Conservation (phyloP, 2,113 vertebrate species). For the Semnornis frantzii region DNA sequence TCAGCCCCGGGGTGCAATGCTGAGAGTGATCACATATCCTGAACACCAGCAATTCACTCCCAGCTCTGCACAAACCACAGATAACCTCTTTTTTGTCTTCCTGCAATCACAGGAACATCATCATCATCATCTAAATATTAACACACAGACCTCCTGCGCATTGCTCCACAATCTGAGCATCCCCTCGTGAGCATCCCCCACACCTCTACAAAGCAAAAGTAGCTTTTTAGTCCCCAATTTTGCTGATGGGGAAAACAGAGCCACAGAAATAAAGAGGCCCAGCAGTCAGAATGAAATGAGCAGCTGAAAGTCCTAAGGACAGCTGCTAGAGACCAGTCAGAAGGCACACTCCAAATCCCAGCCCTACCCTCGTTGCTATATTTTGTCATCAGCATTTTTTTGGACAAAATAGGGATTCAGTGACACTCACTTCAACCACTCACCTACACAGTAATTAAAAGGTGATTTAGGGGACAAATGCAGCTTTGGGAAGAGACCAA, state of each 20-base stretch:
- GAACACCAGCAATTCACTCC: background rate
- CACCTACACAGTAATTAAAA: background rate
- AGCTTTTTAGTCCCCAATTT: background rate
- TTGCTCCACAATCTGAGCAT: background rate
- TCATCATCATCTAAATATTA: background rate
- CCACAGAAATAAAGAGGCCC: background rate
- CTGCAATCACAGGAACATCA: background rate
- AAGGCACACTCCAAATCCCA: background rate
- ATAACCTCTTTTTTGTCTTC: background rate
- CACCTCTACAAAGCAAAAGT: background rate
- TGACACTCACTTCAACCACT: background rate
- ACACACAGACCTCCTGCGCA: fast-evolving
- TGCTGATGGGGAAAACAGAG: background rate
- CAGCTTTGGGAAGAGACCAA: background rate
- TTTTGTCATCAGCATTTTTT: background rate
- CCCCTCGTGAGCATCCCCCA: no score
- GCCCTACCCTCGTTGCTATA: background rate
- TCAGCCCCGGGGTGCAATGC: background rate
- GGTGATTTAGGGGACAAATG: background rate
- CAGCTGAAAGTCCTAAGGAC: background rate
- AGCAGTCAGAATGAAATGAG: background rate
- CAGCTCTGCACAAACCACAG: background rate
- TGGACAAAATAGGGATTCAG: background rate
- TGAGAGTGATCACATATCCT: background rate
- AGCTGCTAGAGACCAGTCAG: background rate